A percentile compares a stretch with the other conserved stretches of the same genome.
Conservation (phyloP, 2,888 invertebrate species). For the Cataglyphis altisquamis region DNA sequence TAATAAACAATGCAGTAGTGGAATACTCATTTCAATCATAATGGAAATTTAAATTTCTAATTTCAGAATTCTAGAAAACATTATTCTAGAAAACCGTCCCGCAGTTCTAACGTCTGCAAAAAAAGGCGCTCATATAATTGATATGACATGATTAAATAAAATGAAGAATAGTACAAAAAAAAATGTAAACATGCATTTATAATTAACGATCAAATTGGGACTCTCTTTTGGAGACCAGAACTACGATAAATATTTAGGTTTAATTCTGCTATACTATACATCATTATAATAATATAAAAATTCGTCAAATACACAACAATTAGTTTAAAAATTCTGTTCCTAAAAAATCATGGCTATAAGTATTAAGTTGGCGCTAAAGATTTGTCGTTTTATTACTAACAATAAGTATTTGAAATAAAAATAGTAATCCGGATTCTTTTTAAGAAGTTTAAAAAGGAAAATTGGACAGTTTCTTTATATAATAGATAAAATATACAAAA, state of each 20-base stretch:
- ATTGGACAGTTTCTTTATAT: background rate
- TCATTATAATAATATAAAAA: background rate
- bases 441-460: background rate
- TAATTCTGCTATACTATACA: background rate
- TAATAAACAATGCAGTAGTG: no score
- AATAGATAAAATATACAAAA: background rate
- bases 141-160: conserved; percentile 65
- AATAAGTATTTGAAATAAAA: background rate
- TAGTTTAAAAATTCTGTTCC: background rate
- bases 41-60: no score
- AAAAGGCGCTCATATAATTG: conserved; percentile 55
- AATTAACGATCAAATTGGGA: background rate
- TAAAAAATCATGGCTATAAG: background rate
- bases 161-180: background rate
- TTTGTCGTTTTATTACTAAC: background rate
- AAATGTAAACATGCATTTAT: background rate
- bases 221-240: background rate
- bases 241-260: background rate
- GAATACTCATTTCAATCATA: no score
- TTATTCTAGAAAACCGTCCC: conserved; percentile 67
- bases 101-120: conserved; percentile 66
- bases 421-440: background rate
- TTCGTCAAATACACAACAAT: background rate
- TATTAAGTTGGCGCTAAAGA: background rate
- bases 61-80: background rate